Evolutionary conservation across 2,113 vertebrate genomes (phyloP).

Genomic region (Empidonax traillii): DNA sequence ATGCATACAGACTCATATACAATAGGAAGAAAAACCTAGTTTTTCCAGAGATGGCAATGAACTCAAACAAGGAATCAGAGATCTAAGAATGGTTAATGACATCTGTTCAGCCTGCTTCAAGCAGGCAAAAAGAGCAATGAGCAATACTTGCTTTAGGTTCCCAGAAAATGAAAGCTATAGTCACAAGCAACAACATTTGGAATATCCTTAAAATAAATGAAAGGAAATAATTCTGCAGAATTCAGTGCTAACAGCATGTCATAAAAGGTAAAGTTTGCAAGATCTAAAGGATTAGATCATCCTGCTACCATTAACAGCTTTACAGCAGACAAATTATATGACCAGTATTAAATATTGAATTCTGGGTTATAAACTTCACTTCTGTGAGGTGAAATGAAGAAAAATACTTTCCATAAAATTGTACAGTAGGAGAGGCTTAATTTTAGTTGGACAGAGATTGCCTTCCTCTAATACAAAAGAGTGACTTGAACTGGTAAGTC

Average conservation of each 20-base stretch:
- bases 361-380: constrained; percentile 10
- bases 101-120: background rate
- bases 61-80: background rate
- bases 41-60: background rate
- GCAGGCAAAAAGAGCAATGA: background rate
- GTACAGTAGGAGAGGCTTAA: background rate
- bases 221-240: constrained; percentile 24
- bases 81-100: background rate
- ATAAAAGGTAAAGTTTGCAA: background rate
- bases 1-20: background rate
- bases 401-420: background rate
- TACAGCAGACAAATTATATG: constrained; percentile 14
- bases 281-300: background rate
- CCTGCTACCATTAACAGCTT: constrained; percentile 4
- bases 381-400: background rate
- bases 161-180: background rate
- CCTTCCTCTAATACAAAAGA: background rate
- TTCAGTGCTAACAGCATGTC: background rate
- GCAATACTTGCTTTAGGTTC: background rate
- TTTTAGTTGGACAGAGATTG: background rate
- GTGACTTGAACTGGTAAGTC: background rate
- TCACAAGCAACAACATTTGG: background rate
- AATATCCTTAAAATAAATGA: background rate
- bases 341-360: background rate
- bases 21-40: background rate